phyloP scores from a whole-genome alignment of 2,797 vertebrate species.

The Argyrosomus regius region DNA sequence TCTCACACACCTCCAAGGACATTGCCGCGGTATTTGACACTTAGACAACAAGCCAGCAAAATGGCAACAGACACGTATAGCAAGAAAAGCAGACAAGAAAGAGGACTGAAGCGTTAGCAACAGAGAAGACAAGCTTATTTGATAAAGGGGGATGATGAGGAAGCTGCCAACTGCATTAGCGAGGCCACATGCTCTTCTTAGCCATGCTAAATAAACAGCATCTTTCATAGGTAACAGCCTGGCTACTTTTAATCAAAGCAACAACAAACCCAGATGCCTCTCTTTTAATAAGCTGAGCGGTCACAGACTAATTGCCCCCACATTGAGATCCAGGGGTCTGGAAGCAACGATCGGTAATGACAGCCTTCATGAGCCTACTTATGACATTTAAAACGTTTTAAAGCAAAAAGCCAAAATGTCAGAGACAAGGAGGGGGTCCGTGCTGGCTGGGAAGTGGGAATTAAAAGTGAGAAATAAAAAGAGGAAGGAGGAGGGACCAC shows the following conservation, averaged over 20 bases:
- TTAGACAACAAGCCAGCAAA: conserved; percentile 20
- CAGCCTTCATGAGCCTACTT: conserved; percentile 60
- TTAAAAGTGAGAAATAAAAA: conserved; percentile 53
- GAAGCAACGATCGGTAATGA: conserved; percentile 66
- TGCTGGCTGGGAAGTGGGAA: conserved; percentile 54
- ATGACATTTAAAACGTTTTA: conserved; percentile 77
- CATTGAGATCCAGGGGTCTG: conserved; percentile 68
- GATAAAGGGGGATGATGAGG: neutral
- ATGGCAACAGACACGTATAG: neutral
- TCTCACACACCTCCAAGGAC: conserved; percentile 55
- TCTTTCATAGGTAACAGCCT: conserved; percentile 42
- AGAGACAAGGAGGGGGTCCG: conserved; percentile 67
- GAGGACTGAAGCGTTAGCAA: neutral
- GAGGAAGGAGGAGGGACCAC: conserved; percentile 40
- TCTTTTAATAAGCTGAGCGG: conserved; percentile 50
- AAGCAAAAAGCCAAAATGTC: conserved; percentile 73
- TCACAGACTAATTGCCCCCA: conserved; percentile 70
- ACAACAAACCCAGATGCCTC: conserved; percentile 41
- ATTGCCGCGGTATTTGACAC: conserved; percentile 11
- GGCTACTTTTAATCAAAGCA: conserved; percentile 50
- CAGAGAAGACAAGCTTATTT: neutral
- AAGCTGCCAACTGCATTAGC: neutral
- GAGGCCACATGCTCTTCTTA: conserved; percentile 8
- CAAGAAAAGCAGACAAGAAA: neutral
- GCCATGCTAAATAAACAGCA: conserved; percentile 19